A percentile compares a stretch with the other conserved stretches of the same genome.
Evolutionary conservation across 2,113 vertebrate species (phyloP).

Genomic region (Plotosus lineatus): DNA sequence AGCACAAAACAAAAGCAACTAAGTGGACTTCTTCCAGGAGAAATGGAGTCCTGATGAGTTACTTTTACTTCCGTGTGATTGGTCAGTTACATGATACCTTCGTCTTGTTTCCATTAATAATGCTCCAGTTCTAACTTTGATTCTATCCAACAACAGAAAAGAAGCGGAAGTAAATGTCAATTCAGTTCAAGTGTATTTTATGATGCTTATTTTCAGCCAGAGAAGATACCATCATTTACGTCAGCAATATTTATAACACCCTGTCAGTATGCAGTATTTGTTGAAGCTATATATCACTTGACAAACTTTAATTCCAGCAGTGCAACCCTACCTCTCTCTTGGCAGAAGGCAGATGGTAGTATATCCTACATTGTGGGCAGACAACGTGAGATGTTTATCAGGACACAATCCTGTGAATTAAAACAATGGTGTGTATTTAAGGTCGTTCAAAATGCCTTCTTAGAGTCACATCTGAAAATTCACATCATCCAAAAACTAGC

Average conservation of each 20-base stretch:
- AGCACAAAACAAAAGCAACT: neutral
- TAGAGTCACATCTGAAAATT: neutral
- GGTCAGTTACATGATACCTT: neutral
- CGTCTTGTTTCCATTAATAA: neutral
- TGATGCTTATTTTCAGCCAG: neutral
- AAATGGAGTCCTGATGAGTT: neutral
- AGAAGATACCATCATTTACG: neutral
- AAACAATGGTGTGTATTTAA: neutral
- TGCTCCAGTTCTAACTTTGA: neutral
- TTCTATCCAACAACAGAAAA: neutral
- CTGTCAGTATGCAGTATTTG: slow-evolving; percentile 25
- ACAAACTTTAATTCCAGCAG: slow-evolving; percentile 38
- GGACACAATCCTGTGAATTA: slow-evolving; percentile 26
- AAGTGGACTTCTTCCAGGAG: slow-evolving; percentile 14
- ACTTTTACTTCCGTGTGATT: neutral
- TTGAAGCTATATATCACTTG: slow-evolving; percentile 13
- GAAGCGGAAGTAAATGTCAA: neutral
- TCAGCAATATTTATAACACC: slow-evolving; percentile 20
- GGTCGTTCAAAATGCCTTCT: neutral
- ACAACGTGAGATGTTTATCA: slow-evolving; percentile 12
- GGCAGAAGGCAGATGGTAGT: slow-evolving; percentile 10
- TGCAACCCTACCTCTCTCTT: slow-evolving; percentile 25
- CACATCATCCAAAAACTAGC: neutral
- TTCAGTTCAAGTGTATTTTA: neutral
- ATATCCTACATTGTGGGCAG: slow-evolving; percentile 28